Evolutionary conservation across 1,140 invertebrate genomes (phyloP).

Genomic region (Anoplophora glabripennis): DNA sequence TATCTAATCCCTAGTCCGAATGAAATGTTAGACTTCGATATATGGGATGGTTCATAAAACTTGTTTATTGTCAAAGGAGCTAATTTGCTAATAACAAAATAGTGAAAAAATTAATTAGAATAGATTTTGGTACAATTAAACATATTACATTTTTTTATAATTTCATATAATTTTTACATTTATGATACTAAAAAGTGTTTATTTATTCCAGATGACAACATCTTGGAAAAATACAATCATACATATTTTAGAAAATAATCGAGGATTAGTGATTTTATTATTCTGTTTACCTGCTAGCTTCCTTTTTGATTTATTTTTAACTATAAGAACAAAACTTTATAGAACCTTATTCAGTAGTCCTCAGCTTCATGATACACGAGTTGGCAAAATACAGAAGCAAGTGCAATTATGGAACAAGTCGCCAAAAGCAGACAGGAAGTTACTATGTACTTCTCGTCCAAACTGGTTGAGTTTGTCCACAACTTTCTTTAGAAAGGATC

Average conservation of each 20-base stretch:
- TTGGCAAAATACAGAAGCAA: conserved; percentile 58
- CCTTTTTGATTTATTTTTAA: conserved; percentile 58
- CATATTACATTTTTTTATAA: too few relatives aligned
- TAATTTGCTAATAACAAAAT: too few relatives aligned
- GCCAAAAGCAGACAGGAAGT: conserved; percentile 52
- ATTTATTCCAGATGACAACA: not conserved
- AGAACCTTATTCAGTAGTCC: conserved; percentile 50
- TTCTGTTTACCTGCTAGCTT: conserved; percentile 67
- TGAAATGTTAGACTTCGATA: too few relatives aligned
- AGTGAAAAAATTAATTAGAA: too few relatives aligned
- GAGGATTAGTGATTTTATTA: conserved; percentile 62
- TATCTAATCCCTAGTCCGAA: too few relatives aligned
- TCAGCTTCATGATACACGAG: conserved; percentile 55
- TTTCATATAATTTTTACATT: too few relatives aligned
- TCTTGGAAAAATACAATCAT: conserved; percentile 43
- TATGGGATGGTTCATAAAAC: too few relatives aligned
- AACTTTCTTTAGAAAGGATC: conserved; percentile 63
- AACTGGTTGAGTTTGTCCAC: conserved; percentile 68
- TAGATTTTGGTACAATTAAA: too few relatives aligned
- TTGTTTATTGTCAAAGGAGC: too few relatives aligned
- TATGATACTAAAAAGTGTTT: too few relatives aligned
- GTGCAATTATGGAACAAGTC: conserved; percentile 59
- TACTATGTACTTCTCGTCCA: conserved; percentile 63
- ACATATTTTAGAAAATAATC: conserved; percentile 59
- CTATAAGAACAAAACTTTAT: conserved; percentile 49